Percentiles rank a stretch among this genome's conserved stretches.
Evolutionary conservation across 2,797 vertebrate species (phyloP).

Genomic region (Chaunax sp.): DNA sequence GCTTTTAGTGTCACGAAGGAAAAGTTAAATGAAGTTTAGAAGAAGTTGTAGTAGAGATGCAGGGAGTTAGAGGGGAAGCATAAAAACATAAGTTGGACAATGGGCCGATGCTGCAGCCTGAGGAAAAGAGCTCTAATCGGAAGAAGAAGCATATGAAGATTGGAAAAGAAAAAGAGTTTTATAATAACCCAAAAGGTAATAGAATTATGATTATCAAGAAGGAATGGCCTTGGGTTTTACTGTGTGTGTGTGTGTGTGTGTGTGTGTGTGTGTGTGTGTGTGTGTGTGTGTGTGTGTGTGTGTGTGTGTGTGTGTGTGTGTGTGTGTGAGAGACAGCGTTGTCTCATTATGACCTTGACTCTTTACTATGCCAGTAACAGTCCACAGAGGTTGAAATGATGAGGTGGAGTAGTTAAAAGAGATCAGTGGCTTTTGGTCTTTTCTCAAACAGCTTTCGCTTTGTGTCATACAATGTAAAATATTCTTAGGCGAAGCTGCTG

Average conservation of each 20-base stretch:
- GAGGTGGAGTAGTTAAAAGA: not conserved
- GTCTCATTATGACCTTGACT: conserved; percentile 18
- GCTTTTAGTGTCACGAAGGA: conserved; percentile 28
- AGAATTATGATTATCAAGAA: conserved; percentile 41
- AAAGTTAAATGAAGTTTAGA: conserved; percentile 5
- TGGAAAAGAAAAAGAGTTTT: conserved; percentile 37
- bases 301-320: conserved; percentile 21
- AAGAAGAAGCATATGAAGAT: conserved; percentile 30
- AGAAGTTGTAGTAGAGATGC: conserved; percentile 7
- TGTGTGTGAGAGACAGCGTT: not conserved
- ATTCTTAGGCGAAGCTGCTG: not conserved
- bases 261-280: conserved; percentile 19
- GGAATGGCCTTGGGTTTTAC: conserved; percentile 8
- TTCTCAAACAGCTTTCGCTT: not conserved
- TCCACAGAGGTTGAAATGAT: conserved; percentile 7
- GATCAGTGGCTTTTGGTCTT: not conserved
- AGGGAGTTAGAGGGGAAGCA: conserved; percentile 4
- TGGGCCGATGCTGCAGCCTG: conserved; percentile 26
- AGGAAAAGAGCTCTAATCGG: conserved; percentile 49
- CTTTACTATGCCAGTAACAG: conserved; percentile 5
- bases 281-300: no score
- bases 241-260: not conserved
- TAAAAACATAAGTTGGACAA: conserved; percentile 28
- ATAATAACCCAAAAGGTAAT: conserved; percentile 25
- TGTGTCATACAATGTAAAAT: not conserved